Percentiles rank a stretch among this genome's conserved stretches.
These are phyloP conservation scores for Drepanosiphum platanoidis DNA, from an alignment of 2,888 invertebrate species.

Conservation along the genomic window DNA sequence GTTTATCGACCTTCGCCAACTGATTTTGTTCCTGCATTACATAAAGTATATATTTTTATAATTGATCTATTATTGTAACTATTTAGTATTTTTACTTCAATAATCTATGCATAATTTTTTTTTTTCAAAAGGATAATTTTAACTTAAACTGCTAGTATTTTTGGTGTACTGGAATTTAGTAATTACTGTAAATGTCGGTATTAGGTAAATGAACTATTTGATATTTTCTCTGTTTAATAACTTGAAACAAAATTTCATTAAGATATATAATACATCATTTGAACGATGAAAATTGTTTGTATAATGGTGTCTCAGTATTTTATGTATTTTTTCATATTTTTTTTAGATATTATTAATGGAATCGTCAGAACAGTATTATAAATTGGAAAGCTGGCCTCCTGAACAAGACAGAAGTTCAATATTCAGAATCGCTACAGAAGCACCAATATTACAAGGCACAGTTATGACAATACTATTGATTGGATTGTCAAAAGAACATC, in stretches of 20 bases:
- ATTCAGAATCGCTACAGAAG: slow-evolving; percentile 85
- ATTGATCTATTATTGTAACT: slow-evolving; percentile 32
- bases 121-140: neutral
- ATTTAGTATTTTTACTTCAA: neutral
- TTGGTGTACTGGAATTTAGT: no score
- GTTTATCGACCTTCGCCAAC: slow-evolving; percentile 77
- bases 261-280: no score
- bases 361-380: slow-evolving; percentile 82
- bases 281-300: no score
- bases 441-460: slow-evolving; percentile 87
- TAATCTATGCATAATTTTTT: neutral
- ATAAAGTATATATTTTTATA: slow-evolving; percentile 72
- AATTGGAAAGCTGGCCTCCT: slow-evolving; percentile 88
- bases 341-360: slow-evolving; percentile 77
- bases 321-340: no score
- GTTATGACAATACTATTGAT: slow-evolving; percentile 83
- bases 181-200: no score
- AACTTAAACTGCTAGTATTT: no score
- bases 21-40: slow-evolving; percentile 81
- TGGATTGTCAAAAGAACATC: slow-evolving; percentile 83
- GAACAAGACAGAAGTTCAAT: slow-evolving; percentile 86
- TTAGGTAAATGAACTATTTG: no score
- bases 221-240: no score
- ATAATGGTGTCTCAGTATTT: slow-evolving; percentile 62
- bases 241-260: no score